These are phyloP conservation scores for Abramis brama DNA, from an alignment of 2,113 vertebrate species.

Conservation along the genomic window DNA sequence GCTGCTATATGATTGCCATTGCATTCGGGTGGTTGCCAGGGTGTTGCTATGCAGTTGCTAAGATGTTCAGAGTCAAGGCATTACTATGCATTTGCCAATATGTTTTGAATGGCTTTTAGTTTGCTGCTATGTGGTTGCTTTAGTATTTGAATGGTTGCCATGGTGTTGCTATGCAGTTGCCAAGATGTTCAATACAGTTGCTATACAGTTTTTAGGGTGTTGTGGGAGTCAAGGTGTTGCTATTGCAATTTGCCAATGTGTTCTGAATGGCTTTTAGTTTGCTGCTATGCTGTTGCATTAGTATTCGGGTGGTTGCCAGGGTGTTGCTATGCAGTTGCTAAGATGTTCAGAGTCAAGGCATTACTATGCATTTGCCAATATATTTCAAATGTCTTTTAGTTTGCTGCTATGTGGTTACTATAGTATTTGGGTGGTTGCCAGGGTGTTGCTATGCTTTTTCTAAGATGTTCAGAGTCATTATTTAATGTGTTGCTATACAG, in stretches of 20 bases:
- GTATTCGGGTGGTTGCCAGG: too few relatives aligned
- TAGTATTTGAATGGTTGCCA: background rate
- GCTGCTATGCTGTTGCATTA: too few relatives aligned
- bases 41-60: background rate
- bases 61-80: background rate
- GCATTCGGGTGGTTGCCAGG: background rate
- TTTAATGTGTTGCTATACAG: background rate
- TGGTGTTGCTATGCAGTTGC: background rate
- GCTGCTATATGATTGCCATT: background rate
- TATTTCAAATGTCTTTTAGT: background rate
- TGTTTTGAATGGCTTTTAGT: background rate
- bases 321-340: background rate
- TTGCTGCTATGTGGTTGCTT: background rate
- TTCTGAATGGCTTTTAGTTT: too few relatives aligned
- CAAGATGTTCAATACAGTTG: background rate
- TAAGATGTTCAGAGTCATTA: background rate
- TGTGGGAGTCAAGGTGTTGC: background rate
- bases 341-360: background rate
- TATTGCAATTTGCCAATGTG: background rate
- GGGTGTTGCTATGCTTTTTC: background rate
- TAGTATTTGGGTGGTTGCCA: background rate
- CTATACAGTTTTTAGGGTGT: background rate
- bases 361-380: background rate
- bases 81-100: background rate
- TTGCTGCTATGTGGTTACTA: background rate